Evolutionary conservation across 2,797 vertebrate genomes (phyloP).

Genomic region (Neoniphon sammara): DNA sequence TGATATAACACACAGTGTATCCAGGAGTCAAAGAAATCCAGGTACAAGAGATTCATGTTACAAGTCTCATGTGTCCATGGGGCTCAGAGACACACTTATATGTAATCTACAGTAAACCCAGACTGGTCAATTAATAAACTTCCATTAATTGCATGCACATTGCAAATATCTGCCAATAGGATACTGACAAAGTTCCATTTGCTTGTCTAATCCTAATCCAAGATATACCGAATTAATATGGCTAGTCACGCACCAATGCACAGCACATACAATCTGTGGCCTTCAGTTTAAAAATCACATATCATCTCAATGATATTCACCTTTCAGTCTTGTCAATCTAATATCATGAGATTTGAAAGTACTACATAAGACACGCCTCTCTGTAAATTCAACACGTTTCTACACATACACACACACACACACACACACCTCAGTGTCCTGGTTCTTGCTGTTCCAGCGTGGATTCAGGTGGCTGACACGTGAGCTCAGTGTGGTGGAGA

Average conservation of each 20-base stretch:
- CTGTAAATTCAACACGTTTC: background rate
- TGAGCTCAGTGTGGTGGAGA: constrained; percentile 88
- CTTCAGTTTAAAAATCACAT: background rate
- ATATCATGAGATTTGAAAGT: background rate
- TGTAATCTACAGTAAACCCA: too few relatives aligned
- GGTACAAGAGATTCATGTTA: background rate
- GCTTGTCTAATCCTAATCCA: too few relatives aligned
- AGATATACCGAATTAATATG: too few relatives aligned
- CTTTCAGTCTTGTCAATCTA: background rate
- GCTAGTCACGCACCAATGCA: background rate
- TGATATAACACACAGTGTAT: background rate
- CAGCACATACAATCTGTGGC: background rate
- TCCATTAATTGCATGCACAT: too few relatives aligned
- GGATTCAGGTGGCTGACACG: constrained; percentile 92
- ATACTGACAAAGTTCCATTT: too few relatives aligned
- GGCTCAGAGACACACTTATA: background rate
- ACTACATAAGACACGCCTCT: background rate
- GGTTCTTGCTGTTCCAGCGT: constrained; percentile 90
- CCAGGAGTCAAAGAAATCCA: background rate
- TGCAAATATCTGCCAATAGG: too few relatives aligned
- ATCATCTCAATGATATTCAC: background rate
- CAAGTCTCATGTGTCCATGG: background rate
- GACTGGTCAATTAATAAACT: too few relatives aligned
- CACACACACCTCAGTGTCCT: constrained; percentile 89
- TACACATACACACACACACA: background rate